These are phyloP conservation scores for Asteroscopus sphinx DNA, from an alignment of 2,888 invertebrate genomes.

Conservation along the genomic window DNA sequence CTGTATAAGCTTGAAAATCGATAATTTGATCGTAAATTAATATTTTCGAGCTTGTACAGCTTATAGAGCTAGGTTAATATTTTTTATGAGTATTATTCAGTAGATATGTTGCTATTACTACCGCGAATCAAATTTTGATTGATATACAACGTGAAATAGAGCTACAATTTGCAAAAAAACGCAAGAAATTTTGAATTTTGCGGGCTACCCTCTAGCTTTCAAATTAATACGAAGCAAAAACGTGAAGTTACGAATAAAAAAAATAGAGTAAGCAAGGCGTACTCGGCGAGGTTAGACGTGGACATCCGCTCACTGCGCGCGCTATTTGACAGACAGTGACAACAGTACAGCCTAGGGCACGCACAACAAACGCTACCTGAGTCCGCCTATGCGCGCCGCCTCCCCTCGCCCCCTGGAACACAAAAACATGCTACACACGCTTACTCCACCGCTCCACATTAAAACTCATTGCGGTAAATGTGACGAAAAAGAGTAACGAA, in stretches of 20 bases:
- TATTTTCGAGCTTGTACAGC: too few relatives aligned
- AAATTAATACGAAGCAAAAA: neutral
- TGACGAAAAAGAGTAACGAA: slow-evolving; percentile 13
- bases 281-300: slow-evolving; percentile 75
- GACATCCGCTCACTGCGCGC: slow-evolving; percentile 84
- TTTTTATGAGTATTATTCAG: too few relatives aligned
- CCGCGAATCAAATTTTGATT: too few relatives aligned
- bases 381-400: slow-evolving; percentile 86
- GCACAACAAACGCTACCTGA: slow-evolving; percentile 90
- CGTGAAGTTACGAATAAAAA: slow-evolving; percentile 23
- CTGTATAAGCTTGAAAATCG: too few relatives aligned
- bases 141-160: too few relatives aligned
- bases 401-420: slow-evolving; percentile 87
- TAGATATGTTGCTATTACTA: too few relatives aligned
- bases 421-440: slow-evolving; percentile 88
- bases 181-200: too few relatives aligned
- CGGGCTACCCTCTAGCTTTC: too few relatives aligned
- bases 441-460: slow-evolving; percentile 73
- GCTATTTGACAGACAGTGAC: slow-evolving; percentile 88
- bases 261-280: slow-evolving; percentile 59
- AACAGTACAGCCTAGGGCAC: slow-evolving; percentile 90
- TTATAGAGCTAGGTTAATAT: too few relatives aligned
- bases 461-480: slow-evolving; percentile 33
- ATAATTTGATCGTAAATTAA: too few relatives aligned
- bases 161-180: too few relatives aligned